phyloP scores from a whole-genome alignment of 2,113 vertebrate species.

The Lasiurus cinereus region DNA sequence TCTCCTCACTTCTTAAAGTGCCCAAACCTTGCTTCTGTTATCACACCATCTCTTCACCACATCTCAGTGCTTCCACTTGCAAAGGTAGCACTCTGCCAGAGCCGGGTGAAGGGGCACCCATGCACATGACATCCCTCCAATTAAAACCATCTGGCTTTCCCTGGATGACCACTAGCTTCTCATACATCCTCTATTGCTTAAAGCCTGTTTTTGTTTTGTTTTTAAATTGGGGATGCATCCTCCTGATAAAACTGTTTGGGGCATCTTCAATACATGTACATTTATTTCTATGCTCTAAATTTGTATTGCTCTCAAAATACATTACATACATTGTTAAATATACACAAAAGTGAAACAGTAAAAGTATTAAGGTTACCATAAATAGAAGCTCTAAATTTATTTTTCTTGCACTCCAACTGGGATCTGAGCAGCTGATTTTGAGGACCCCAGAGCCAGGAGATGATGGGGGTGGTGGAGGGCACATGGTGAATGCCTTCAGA shows the following conservation, averaged over 20 bases:
- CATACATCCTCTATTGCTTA: not conserved
- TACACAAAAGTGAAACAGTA: not conserved
- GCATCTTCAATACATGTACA: not conserved
- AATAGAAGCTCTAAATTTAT: not conserved
- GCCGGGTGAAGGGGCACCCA: accelerated
- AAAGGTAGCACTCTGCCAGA: not conserved
- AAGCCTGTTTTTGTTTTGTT: not conserved
- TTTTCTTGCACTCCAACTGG: not conserved
- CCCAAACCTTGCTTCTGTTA: not conserved
- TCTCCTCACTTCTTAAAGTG: not conserved
- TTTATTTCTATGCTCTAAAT: not conserved
- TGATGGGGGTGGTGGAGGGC: accelerated
- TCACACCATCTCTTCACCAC: not conserved
- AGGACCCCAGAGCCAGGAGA: accelerated
- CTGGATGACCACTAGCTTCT: not conserved
- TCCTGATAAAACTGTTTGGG: not conserved
- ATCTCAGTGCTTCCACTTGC: not conserved
- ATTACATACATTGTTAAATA: not conserved
- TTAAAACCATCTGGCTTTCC: not conserved
- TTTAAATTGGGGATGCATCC: not conserved
- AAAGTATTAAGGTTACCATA: conserved; percentile 3
- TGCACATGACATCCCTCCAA: not conserved
- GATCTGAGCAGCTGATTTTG: not conserved
- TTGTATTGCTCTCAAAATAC: not conserved
- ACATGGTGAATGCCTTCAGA: not conserved